A percentile compares a stretch with the other conserved stretches of the same genome.
Conservation (phyloP, 2,113 vertebrate species). For the Anhinga rufa region DNA sequence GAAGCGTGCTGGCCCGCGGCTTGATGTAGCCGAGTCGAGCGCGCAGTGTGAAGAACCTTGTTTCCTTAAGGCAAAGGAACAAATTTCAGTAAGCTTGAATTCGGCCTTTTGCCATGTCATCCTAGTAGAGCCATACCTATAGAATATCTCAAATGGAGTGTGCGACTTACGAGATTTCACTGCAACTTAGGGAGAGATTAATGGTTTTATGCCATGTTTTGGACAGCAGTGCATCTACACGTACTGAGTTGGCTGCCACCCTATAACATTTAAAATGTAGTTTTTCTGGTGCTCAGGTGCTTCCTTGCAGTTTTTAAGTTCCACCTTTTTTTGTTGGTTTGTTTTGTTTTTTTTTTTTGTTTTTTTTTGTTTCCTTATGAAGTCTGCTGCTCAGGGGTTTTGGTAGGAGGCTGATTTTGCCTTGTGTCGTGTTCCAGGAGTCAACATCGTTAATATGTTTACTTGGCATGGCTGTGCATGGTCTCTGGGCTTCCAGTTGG, state of each 20-base stretch:
- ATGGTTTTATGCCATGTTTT: neutral
- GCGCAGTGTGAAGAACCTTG: fast-evolving
- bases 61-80: neutral
- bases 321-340: neutral
- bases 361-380: neutral
- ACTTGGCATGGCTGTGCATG: neutral
- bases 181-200: neutral
- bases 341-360: neutral
- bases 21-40: neutral
- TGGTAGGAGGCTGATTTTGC: neutral
- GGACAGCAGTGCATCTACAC: fast-evolving
- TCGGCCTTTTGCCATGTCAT: neutral
- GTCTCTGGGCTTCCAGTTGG: neutral
- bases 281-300: neutral
- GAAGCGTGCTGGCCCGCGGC: too few species aligned
- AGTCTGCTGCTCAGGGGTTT: neutral
- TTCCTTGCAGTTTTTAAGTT: neutral
- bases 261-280: fast-evolving
- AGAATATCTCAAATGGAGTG: too few species aligned
- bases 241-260: neutral
- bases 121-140: neutral
- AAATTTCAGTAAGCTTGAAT: neutral
- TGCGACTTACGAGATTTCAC: neutral
- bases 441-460: neutral
- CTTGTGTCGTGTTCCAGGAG: neutral